Evolutionary conservation across 2,113 vertebrate genomes (phyloP).

Genomic region (Promerops cafer): DNA sequence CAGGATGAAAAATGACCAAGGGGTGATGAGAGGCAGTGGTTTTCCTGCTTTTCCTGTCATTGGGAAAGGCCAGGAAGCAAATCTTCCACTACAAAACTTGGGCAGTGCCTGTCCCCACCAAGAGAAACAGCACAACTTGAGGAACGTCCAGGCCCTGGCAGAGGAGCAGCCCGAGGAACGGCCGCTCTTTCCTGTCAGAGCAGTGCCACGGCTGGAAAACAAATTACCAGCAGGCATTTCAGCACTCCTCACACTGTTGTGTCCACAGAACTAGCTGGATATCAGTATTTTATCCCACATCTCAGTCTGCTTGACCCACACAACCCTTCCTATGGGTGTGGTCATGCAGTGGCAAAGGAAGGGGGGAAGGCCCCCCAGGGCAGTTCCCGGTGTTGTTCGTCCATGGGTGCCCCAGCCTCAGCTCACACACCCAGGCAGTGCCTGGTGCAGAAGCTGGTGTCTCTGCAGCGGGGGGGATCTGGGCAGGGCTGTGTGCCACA

Average conservation of each 20-base stretch:
- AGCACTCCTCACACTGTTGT: neutral
- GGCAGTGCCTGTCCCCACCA: neutral
- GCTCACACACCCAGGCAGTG: neutral
- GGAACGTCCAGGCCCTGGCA: neutral
- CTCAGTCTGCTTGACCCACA: neutral
- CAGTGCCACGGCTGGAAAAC: neutral
- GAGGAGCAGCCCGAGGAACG: neutral
- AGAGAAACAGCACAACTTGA: neutral
- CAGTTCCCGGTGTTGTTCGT: fast-evolving
- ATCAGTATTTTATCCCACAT: too few relatives aligned
- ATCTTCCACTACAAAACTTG: neutral
- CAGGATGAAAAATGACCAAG: neutral
- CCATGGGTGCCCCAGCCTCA: fast-evolving
- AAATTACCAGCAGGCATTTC: neutral
- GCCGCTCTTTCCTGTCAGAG: neutral
- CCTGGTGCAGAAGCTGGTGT: neutral
- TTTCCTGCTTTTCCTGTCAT: neutral
- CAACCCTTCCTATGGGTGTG: fast-evolving
- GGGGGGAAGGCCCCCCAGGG: fast-evolving
- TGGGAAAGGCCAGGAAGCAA: neutral
- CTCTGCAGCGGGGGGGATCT: neutral
- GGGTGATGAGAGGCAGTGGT: neutral
- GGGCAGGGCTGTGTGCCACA: neutral
- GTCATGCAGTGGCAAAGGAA: fast-evolving
- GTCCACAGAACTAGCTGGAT: neutral